Base-by-base conservation (phyloP, 2,888 invertebrate genomes). In the Hypena proboscidalis region DNA sequence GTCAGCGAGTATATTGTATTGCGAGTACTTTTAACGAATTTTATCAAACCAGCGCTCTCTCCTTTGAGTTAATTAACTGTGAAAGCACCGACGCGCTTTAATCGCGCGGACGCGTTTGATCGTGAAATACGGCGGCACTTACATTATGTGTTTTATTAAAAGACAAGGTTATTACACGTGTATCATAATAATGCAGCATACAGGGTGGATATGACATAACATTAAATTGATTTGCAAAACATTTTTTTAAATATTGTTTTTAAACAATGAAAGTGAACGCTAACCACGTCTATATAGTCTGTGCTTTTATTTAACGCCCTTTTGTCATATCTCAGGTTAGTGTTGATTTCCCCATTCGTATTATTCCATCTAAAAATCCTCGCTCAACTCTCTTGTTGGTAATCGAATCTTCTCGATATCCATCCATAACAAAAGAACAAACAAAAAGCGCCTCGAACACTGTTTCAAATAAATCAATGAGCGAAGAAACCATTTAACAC, bases 11-110 rank as follows among this genome's bases (percentile, higher is more conserved):
- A 68, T 64, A 69, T 73, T n/a, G n/a, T n/a, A n/a, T n/a, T n/a
- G n/a, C n/a, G n/a, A 74, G 65, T 58, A 57, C 58, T 59, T 62
- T 67, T 74, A 67, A 68, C 74, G 70, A 75, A 78, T 75, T 78
- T 72, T 52, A 75, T 79, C 76, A 74, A 54, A 74, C 64, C 54
- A 65, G 50, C 51, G 48, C 49, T 65, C 58, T 64, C 62, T 68
- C 62, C 70, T 74, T 71, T 61, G 61, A 68, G 70, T 73, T 73
- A 77, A 77, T 77, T 77, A 77, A 73, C 75, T 74, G 58, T 67
- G 58, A 61, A 63, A 57, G 49, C 37, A 56, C 47, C 37, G 42
- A 22, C 44, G 37, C 13, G 25, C 33, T 59, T 57, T 64, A 67
- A 70, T 64, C 69, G 60, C 58, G 47, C 52, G 58, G 54, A 56